Evolutionary conservation across 2,113 vertebrate species (phyloP).

Genomic region (Notechis scutatus): DNA sequence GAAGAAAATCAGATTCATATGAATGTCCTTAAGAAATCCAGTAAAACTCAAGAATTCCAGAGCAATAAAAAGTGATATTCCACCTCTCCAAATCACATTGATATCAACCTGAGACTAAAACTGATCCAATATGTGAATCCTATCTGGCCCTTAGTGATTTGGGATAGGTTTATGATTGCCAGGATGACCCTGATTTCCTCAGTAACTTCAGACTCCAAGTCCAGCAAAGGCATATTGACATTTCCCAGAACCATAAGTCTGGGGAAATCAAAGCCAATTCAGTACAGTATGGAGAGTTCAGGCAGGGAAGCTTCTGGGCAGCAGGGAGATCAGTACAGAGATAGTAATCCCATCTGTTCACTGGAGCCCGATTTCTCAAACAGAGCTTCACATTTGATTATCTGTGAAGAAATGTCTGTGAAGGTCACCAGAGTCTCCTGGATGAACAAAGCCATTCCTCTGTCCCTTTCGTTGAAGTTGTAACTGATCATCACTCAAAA

Average conservation of each 20-base stretch:
- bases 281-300: neutral
- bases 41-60: neutral
- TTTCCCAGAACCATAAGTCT: neutral
- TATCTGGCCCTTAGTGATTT: neutral
- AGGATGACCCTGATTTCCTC: neutral
- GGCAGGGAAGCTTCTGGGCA: neutral
- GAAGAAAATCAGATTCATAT: too few relatives aligned
- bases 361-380: neutral
- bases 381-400: neutral
- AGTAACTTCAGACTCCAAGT: neutral
- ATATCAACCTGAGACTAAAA: neutral
- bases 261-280: neutral
- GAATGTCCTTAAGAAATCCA: neutral
- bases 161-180: neutral
- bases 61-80: neutral
- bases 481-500: neutral
- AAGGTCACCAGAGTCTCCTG: neutral
- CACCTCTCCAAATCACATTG: neutral
- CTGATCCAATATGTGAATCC: neutral
- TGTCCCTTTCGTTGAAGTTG: neutral
- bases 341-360: neutral
- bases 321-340: neutral
- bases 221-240: neutral
- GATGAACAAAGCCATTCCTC: neutral
- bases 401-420: neutral